Evolutionary conservation across 2,888 invertebrate genomes (phyloP), one percentile per base, ranked within the genome.

Genomic region (Phengaris alcon): DNA sequence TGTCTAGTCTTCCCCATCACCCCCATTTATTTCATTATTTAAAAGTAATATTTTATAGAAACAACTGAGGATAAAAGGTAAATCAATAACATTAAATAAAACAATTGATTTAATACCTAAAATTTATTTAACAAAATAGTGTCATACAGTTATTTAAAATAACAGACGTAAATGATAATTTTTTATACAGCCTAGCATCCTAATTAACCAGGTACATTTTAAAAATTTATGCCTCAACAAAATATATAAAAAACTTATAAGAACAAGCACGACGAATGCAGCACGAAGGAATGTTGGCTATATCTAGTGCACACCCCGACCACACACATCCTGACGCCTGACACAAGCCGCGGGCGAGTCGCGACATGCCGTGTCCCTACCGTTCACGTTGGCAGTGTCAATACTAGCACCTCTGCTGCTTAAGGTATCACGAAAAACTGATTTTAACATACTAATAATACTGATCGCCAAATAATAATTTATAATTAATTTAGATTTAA

Each of bases 51-150:
- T 48, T 48, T 48, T 48, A 48, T 48, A 48, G 6, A 48, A 48
- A 48, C 48, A 48, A 48, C 48, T 6, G 48, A 48, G 7, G 3
- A 35, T 35, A 35, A 48, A 48, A 8, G 48, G 48, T 48, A 6
- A 48, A 35, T 35, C 35, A 35, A 35, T 35, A 48, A 48, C 6
- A 48, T 75, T 70, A 80, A 89, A 89, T 85, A 79, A 88, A 89
- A 89, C 85, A 79, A 83, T 68, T 82, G 78, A 68, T 77, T 83
- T 84, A 90, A 90, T 92, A 92, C 90, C 92, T 92, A 90, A 90
- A 92, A 92, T 93, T 93, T 93, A 93, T 91, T 91, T 91, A 93
- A 93, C 93, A 93, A 93, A 93, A 93, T 93, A 93, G 88, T 92
- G 92, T 93, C 93, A 90, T 92, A 92, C 90, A 89, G 91, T 92